Percentiles rank a stretch among this genome's conserved stretches.
phyloP scores from a whole-genome alignment of 1,140 invertebrate species.

The Drosophila neocordata region DNA sequence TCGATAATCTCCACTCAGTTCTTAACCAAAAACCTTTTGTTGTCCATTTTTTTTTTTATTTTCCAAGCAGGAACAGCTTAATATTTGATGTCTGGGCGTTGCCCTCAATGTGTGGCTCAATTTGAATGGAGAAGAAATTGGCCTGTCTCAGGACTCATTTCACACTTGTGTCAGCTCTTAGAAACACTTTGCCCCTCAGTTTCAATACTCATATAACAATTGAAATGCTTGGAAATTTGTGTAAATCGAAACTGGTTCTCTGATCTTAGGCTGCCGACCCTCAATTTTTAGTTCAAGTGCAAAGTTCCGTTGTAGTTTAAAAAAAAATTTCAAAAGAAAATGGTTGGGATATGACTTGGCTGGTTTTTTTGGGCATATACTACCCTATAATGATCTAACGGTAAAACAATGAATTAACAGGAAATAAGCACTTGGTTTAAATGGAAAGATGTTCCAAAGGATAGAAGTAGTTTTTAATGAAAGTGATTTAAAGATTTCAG shows the following conservation, averaged over 20 bases:
- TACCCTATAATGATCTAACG: not conserved
- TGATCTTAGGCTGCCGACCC: slow-evolving; percentile 34
- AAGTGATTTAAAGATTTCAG: not conserved
- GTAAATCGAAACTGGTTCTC: slow-evolving; percentile 56
- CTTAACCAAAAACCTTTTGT: slow-evolving; percentile 9
- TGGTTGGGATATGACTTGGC: not conserved
- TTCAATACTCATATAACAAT: slow-evolving; percentile 40
- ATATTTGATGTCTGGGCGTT: slow-evolving; percentile 35
- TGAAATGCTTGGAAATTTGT: slow-evolving; percentile 39
- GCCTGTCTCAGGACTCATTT: slow-evolving; percentile 35
- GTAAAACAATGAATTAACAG: slow-evolving; percentile 1
- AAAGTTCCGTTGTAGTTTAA: slow-evolving; percentile 65
- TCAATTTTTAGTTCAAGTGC: slow-evolving; percentile 50
- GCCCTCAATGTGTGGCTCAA: slow-evolving; percentile 11
- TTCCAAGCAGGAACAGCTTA: not conserved
- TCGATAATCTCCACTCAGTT: slow-evolving; percentile 7
- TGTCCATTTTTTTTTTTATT: not conserved
- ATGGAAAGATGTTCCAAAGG: not conserved
- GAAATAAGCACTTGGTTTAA: not conserved
- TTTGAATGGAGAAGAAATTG: slow-evolving; percentile 9
- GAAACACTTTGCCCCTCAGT: slow-evolving; percentile 31
- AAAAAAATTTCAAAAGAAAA: slow-evolving; percentile 52
- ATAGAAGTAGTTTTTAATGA: not conserved
- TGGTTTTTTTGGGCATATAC: not conserved
- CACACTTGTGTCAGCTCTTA: slow-evolving; percentile 45